These are phyloP conservation scores for Indicator maculatus DNA, from an alignment of 2,113 vertebrate genomes.

Conservation along the genomic window DNA sequence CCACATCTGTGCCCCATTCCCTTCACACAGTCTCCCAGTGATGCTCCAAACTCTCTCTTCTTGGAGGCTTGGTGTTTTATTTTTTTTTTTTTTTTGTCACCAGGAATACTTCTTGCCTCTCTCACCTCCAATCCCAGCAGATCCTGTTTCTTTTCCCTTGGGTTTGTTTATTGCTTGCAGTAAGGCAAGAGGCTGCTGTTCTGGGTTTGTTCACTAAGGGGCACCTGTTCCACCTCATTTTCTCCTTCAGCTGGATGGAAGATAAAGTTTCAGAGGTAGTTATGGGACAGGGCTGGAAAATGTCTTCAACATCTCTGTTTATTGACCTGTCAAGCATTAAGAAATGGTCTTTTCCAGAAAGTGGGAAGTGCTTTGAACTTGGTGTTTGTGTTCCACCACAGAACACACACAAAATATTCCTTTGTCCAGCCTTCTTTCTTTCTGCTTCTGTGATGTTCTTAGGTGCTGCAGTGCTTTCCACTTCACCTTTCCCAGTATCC, in stretches of 20 bases:
- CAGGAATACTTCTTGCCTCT: neutral
- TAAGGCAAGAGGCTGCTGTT: conserved; percentile 20
- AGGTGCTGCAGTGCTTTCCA: neutral
- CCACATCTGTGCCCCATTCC: neutral
- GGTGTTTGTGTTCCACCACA: neutral
- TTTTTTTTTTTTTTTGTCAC: neutral
- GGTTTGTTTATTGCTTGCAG: neutral
- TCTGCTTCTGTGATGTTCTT: neutral
- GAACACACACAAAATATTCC: neutral
- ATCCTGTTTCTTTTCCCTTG: neutral
- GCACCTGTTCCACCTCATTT: conserved; percentile 7
- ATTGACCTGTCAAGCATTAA: neutral
- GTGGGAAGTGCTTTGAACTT: neutral
- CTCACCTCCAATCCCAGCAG: neutral
- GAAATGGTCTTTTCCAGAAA: neutral
- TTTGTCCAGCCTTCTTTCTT: neutral
- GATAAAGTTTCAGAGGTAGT: neutral
- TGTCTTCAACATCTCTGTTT: neutral
- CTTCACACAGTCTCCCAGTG: neutral
- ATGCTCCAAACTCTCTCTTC: neutral
- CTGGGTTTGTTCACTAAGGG: conserved; percentile 62
- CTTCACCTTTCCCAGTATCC: neutral
- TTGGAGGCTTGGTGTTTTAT: too few species aligned
- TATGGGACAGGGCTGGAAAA: neutral
- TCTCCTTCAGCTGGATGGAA: neutral